Conservation (phyloP, 30 jellyfish, hydroid and myxozoan genomes). For the Catostylus mosaicus region DNA sequence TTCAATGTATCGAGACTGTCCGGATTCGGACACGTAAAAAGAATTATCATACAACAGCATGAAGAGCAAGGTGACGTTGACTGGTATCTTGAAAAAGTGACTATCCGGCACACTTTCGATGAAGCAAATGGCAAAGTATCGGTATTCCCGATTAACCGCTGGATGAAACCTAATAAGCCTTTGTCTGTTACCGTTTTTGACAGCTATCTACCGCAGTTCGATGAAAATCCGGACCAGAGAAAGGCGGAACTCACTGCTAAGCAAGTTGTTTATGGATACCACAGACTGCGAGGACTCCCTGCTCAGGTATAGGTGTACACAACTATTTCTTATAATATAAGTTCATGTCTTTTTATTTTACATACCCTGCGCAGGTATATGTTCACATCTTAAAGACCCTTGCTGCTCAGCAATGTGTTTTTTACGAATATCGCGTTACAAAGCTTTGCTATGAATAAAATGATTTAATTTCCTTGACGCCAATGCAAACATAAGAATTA, state of each 20-base stretch:
- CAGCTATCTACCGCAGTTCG: constrained; percentile 81
- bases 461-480: too few species aligned
- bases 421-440: too few species aligned
- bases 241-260: constrained; percentile 67
- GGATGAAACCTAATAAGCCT: constrained; percentile 87
- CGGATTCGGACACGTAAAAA: constrained; percentile 75
- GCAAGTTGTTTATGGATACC: constrained; percentile 76
- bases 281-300: constrained; percentile 59
- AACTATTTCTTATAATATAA: too few species aligned
- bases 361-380: too few species aligned
- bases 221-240: constrained; percentile 70
- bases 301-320: constrained; percentile 85
- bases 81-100: constrained; percentile 86
- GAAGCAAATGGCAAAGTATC: constrained; percentile 62
- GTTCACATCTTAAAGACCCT: too few species aligned
- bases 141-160: constrained; percentile 92
- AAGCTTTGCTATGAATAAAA: too few species aligned
- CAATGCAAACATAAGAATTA: too few species aligned
- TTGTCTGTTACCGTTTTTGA: constrained; percentile 66
- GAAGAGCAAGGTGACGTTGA: constrained; percentile 95
- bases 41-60: constrained; percentile 76
- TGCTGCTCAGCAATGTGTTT: too few species aligned
- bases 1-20: constrained; percentile 79
- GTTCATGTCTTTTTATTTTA: too few species aligned
- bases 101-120: constrained; percentile 72